These are phyloP conservation scores for Caenorhabditis afra DNA, from an alignment of 2,888 invertebrate species.

Conservation along the genomic window DNA sequence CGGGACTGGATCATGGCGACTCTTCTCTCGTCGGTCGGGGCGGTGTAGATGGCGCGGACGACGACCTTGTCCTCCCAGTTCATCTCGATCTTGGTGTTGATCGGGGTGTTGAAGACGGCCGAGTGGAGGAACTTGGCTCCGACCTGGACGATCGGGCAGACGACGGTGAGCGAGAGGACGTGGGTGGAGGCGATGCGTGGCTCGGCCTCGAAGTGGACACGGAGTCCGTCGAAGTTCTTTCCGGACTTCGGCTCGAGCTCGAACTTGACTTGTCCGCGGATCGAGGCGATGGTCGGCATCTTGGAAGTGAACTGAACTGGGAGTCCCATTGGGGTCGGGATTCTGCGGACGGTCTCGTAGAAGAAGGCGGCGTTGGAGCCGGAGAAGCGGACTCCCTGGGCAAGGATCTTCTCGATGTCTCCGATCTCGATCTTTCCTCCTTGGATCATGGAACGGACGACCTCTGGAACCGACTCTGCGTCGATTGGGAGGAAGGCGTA, in stretches of 20 bases:
- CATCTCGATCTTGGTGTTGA: slow-evolving; percentile 56
- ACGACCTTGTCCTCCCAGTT: slow-evolving; percentile 64
- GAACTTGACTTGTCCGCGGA: slow-evolving; percentile 66
- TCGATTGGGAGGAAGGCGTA: slow-evolving; percentile 75
- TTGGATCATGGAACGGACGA: slow-evolving; percentile 63
- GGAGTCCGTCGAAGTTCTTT: slow-evolving; percentile 63
- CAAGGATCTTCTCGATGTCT: slow-evolving; percentile 63
- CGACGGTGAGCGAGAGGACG: slow-evolving; percentile 59
- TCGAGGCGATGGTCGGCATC: slow-evolving; percentile 67
- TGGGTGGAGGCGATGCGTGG: slow-evolving; percentile 70
- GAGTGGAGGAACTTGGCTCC: slow-evolving; percentile 74
- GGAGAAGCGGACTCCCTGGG: slow-evolving; percentile 60
- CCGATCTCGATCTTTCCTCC: slow-evolving; percentile 64
- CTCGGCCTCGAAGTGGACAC: slow-evolving; percentile 58
- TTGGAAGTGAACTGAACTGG: slow-evolving; percentile 70
- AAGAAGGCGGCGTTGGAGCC: slow-evolving; percentile 61
- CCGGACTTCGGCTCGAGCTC: slow-evolving; percentile 67
- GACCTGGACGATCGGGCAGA: slow-evolving; percentile 68
- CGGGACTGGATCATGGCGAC: slow-evolving; percentile 68
- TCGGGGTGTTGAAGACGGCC: slow-evolving; percentile 61
- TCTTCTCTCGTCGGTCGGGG: slow-evolving; percentile 61
- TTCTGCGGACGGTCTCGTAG: slow-evolving; percentile 65
- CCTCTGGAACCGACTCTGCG: slow-evolving; percentile 81
- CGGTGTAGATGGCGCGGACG: slow-evolving; percentile 47
- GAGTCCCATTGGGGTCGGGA: slow-evolving; percentile 67